Percentiles rank a stretch among this genome's conserved stretches.
Conservation (phyloP, 2,113 vertebrate species). For the Dicrurus megarhynchus region DNA sequence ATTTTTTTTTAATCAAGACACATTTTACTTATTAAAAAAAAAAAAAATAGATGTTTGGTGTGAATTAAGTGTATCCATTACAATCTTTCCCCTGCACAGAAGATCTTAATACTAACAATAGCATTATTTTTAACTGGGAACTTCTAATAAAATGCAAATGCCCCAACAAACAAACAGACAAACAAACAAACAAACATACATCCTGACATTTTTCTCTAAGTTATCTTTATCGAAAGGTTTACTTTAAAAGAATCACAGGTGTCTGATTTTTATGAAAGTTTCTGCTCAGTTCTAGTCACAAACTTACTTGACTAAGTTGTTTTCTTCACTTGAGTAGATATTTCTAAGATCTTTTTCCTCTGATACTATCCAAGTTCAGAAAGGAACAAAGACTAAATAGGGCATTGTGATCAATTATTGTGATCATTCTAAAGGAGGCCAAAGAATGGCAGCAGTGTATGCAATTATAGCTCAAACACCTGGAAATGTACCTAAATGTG, state of each 20-base stretch:
- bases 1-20: neutral
- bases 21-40: neutral
- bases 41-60: rapidly evolving
- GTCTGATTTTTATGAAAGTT: neutral
- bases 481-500: neutral
- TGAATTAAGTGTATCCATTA: neutral
- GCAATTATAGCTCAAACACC: neutral
- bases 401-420: neutral
- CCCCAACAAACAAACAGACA: neutral
- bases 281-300: rapidly evolving
- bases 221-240: neutral
- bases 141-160: neutral
- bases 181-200: neutral
- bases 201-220: neutral
- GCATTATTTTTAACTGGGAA: neutral
- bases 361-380: neutral
- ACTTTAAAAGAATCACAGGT: neutral
- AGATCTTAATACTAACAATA: neutral
- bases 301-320: neutral
- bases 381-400: neutral
- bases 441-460: neutral
- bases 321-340: neutral
- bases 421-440: neutral
- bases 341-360: neutral
- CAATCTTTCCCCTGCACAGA: rapidly evolving